These are phyloP conservation scores for Aegithalos caudatus DNA, from an alignment of 2,113 vertebrate genomes.

Conservation along the genomic window DNA sequence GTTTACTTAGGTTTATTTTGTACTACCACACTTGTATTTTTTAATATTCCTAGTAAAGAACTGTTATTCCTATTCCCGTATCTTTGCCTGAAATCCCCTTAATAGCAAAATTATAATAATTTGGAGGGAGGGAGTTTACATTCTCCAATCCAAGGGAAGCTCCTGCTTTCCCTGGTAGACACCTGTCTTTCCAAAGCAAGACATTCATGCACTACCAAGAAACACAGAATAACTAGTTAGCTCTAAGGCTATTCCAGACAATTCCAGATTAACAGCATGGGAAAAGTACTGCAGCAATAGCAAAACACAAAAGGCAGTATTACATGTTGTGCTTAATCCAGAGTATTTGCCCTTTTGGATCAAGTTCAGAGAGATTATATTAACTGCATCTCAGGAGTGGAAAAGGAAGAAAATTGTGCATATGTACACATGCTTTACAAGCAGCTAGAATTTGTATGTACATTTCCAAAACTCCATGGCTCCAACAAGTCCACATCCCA, in stretches of 20 bases:
- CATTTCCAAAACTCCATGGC: not conserved
- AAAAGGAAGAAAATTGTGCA: not conserved
- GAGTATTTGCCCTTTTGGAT: not conserved
- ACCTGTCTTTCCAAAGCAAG: no score
- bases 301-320: not conserved
- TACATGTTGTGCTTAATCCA: not conserved
- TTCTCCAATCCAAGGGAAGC: no score
- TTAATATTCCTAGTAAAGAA: no score
- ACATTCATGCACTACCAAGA: not conserved
- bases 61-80: no score
- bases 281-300: not conserved
- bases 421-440: rapidly evolving
- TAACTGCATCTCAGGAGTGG: not conserved
- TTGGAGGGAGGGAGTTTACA: no score
- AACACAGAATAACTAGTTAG: not conserved
- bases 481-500: not conserved
- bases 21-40: no score
- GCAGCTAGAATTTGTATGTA: not conserved
- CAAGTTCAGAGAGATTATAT: not conserved
- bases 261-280: not conserved
- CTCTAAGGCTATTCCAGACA: not conserved
- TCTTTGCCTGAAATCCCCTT: no score
- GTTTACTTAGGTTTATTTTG: no score
- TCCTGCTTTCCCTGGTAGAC: no score
- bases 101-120: no score